These are phyloP conservation scores for Mesoclemmys tuberculata DNA, from an alignment of 2,113 vertebrate species.

Conservation along the genomic window DNA sequence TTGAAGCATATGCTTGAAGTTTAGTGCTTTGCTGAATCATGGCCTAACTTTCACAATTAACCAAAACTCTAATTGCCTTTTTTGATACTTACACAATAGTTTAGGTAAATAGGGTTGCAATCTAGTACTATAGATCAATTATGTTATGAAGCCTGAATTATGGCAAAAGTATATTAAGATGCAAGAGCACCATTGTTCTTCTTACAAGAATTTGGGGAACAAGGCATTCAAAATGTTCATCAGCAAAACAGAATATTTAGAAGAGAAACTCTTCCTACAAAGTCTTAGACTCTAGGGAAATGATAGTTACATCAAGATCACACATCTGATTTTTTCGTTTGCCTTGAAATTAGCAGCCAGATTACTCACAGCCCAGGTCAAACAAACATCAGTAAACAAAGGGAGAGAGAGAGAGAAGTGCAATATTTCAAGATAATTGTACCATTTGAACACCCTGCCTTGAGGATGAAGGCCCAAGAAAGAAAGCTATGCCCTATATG, in stretches of 20 bases:
- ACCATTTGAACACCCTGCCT: neutral
- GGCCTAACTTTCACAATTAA: neutral
- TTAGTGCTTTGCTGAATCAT: neutral
- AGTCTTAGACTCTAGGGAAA: neutral
- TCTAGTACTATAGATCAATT: neutral
- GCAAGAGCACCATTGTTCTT: neutral
- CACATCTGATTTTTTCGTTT: neutral
- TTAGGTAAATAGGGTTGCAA: neutral
- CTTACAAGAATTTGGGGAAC: neutral
- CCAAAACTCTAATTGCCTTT: neutral
- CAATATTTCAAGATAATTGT: neutral
- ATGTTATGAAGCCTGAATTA: neutral
- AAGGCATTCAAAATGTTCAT: neutral
- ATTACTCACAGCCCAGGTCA: neutral
- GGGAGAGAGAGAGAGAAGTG: neutral
- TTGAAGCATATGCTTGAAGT: neutral
- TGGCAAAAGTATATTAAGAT: neutral
- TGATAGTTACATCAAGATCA: neutral
- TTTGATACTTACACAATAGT: neutral
- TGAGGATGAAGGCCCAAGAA: neutral
- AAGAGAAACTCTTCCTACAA: neutral
- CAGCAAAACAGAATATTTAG: neutral
- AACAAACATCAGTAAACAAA: neutral
- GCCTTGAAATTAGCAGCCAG: neutral
- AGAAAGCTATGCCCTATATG: neutral